These are phyloP conservation scores for Himalopsyche anomala DNA, from an alignment of 2,888 invertebrate species.

Conservation along the genomic window DNA sequence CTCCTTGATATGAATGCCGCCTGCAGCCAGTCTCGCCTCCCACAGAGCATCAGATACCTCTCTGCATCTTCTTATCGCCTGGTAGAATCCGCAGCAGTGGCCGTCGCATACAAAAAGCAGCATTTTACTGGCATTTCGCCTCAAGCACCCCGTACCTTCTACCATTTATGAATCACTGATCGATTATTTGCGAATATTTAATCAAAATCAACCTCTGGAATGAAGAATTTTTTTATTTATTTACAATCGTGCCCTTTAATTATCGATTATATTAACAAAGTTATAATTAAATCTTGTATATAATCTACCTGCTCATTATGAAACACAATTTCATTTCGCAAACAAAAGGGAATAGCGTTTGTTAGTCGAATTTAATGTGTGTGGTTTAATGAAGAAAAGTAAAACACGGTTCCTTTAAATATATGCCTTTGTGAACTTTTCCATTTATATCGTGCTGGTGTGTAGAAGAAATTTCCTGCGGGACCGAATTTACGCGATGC, in stretches of 20 bases:
- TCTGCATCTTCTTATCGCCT: constrained; percentile 57
- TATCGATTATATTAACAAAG: no score
- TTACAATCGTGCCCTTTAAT: no score
- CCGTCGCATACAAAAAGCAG: constrained; percentile 49
- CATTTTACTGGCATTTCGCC: constrained; percentile 53
- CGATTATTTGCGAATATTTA: constrained; percentile 42
- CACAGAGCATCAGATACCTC: constrained; percentile 62
- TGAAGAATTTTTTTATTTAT: background rate
- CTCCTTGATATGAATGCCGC: constrained; percentile 52
- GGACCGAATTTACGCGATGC: constrained; percentile 45
- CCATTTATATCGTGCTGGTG: no score
- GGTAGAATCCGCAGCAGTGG: constrained; percentile 55
- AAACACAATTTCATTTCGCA: no score
- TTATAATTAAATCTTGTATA: no score
- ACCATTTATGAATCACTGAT: constrained; percentile 51
- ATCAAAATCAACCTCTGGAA: background rate
- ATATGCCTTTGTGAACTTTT: no score
- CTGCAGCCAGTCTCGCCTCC: constrained; percentile 59
- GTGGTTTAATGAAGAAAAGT: no score
- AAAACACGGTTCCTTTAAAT: no score
- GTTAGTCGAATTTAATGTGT: no score
- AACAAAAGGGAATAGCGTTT: no score
- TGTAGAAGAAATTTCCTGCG: background rate
- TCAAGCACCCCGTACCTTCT: constrained; percentile 32
- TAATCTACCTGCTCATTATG: no score